Conservation (phyloP, 2,888 invertebrate species). For the Dendrolimus pini region DNA sequence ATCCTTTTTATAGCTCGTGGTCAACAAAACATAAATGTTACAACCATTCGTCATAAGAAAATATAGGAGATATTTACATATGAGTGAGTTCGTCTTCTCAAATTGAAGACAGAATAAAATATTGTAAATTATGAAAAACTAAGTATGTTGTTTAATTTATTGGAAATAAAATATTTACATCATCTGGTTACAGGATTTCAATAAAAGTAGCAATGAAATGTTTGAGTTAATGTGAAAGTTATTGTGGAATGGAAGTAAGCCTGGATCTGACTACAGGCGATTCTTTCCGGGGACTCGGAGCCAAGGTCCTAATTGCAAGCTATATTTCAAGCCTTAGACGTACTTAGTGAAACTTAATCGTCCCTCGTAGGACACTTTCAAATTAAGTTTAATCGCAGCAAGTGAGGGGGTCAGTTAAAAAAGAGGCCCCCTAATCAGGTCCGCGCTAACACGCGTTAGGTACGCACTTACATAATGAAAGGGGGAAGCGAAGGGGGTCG, state of each 20-base stretch:
- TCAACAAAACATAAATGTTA: neutral
- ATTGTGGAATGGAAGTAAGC: neutral
- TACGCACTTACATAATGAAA: constrained; percentile 77
- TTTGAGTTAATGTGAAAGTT: neutral
- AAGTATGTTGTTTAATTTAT: neutral
- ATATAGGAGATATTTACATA: neutral
- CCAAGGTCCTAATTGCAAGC: constrained; percentile 10
- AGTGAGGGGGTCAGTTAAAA: constrained; percentile 74
- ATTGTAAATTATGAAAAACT: neutral
- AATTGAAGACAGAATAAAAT: neutral
- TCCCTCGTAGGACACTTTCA: constrained; percentile 53
- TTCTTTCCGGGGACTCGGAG: neutral
- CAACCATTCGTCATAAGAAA: neutral
- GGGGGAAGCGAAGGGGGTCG: constrained; percentile 58
- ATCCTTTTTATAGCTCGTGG: neutral
- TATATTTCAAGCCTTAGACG: constrained; percentile 22
- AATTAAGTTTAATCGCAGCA: constrained; percentile 72
- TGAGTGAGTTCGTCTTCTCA: neutral
- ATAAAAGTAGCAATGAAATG: too few relatives aligned
- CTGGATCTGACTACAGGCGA: neutral
- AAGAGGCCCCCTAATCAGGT: constrained; percentile 74
- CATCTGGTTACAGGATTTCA: too few relatives aligned
- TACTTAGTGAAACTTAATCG: constrained; percentile 49
- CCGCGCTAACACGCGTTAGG: constrained; percentile 72
- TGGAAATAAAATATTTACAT: too few relatives aligned